Evolutionary conservation across 1,140 invertebrate species (phyloP).

Genomic region (Vanessa tameamea): DNA sequence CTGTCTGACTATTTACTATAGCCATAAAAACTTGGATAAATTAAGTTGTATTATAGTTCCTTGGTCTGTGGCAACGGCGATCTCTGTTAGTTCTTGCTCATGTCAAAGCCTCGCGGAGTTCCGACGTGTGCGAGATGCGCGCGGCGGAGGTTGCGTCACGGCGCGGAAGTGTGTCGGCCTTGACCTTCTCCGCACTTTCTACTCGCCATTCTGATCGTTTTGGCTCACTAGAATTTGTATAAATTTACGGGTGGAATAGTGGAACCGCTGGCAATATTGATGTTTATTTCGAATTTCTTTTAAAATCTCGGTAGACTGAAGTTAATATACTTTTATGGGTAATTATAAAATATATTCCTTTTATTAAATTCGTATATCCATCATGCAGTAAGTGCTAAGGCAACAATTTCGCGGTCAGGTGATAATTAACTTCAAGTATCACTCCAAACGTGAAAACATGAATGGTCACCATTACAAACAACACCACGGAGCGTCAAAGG

Average conservation of each 20-base stretch:
- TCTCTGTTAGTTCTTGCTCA: background rate
- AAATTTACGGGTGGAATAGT: background rate
- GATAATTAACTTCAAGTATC: background rate
- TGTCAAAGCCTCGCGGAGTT: background rate
- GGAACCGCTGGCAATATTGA: too few relatives aligned
- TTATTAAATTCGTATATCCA: background rate
- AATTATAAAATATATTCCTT: too few relatives aligned
- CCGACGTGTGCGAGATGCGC: slow-evolving; percentile 19
- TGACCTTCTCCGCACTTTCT: slow-evolving; percentile 51
- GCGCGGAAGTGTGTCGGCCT: slow-evolving; percentile 42
- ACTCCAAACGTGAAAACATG: background rate
- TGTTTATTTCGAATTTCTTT: background rate
- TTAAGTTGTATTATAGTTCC: too few relatives aligned
- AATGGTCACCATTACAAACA: background rate
- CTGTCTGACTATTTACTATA: too few relatives aligned
- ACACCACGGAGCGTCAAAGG: background rate
- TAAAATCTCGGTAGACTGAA: too few relatives aligned
- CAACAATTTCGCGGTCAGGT: background rate
- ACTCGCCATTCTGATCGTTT: slow-evolving; percentile 14
- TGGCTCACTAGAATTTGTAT: background rate
- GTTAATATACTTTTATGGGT: too few relatives aligned
- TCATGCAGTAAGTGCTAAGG: background rate
- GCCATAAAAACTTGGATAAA: too few relatives aligned
- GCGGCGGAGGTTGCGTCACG: slow-evolving; percentile 33
- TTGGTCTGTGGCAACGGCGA: background rate